A percentile compares a stretch with the other conserved stretches of the same genome.
Evolutionary conservation across 2,888 invertebrate species (phyloP).

Genomic region (Linnaemya vulpina): DNA sequence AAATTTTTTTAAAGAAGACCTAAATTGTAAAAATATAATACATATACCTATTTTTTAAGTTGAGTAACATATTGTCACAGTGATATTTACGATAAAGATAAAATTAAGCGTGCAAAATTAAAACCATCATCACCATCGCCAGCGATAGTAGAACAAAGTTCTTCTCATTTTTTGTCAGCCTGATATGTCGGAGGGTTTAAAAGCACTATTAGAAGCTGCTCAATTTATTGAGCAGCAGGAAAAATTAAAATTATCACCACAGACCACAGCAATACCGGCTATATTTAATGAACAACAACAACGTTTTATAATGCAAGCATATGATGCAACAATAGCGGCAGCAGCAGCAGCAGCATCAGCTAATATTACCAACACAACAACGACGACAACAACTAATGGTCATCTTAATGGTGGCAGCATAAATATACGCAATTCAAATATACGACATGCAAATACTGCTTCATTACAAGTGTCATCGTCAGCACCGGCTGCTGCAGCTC

Average conservation of each 20-base stretch:
- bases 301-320: conserved; percentile 66
- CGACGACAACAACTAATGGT: conserved; percentile 59
- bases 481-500: conserved; percentile 72
- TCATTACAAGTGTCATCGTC: conserved; percentile 74
- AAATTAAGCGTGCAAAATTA: conserved; percentile 17
- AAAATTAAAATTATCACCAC: conserved; percentile 75
- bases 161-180: conserved; percentile 50
- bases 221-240: conserved; percentile 81
- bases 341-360: conserved; percentile 40
- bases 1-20: neutral
- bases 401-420: conserved; percentile 61
- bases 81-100: conserved; percentile 29
- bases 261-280: conserved; percentile 67
- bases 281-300: conserved; percentile 71
- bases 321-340: conserved; percentile 67
- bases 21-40: conserved; percentile 14
- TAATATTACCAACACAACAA: conserved; percentile 31
- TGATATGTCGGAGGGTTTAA: conserved; percentile 80
- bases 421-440: conserved; percentile 69
- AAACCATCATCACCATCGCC: conserved; percentile 11
- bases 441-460: conserved; percentile 61
- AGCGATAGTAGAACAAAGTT: conserved; percentile 40
- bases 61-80: conserved; percentile 8
- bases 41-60: conserved; percentile 11
- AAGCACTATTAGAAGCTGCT: conserved; percentile 81